A percentile compares a stretch with the other conserved stretches of the same genome.
These are phyloP conservation scores for Narcine bancroftii DNA, from an alignment of 2,113 vertebrate genomes.

Conservation along the genomic window DNA sequence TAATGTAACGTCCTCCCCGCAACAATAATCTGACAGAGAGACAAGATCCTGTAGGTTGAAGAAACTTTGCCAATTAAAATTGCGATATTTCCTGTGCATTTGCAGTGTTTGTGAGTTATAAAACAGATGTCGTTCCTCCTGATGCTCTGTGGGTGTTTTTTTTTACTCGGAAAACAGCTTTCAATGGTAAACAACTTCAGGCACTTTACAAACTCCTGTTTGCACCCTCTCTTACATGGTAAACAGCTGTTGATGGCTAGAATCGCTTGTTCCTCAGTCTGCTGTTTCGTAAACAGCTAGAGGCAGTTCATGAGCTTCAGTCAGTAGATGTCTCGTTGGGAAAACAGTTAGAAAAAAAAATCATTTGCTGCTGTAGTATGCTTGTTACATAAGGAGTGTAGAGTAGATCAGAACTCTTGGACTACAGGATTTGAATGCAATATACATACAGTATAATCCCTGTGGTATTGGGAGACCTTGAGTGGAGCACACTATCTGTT, in stretches of 20 bases:
- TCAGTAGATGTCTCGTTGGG: background rate
- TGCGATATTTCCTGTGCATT: background rate
- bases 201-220: background rate
- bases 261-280: constrained; percentile 6
- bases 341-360: background rate
- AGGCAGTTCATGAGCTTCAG: constrained; percentile 20
- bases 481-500: background rate
- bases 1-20: no score
- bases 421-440: background rate
- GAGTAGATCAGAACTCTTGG: background rate
- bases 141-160: background rate
- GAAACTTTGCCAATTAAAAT: no score
- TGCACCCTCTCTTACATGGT: background rate
- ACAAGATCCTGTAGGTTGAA: no score
- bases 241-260: constrained; percentile 21
- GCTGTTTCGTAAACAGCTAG: constrained; percentile 10
- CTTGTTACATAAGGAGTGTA: background rate
- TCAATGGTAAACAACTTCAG: constrained; percentile 17
- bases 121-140: background rate
- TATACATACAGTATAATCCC: background rate
- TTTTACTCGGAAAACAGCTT: constrained; percentile 23
- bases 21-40: no score
- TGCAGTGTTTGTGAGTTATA: background rate
- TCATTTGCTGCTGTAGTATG: background rate
- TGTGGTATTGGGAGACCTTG: background rate